Evolutionary conservation across 2,888 invertebrate species (phyloP).

Genomic region (Omphaloscelis lunosa): DNA sequence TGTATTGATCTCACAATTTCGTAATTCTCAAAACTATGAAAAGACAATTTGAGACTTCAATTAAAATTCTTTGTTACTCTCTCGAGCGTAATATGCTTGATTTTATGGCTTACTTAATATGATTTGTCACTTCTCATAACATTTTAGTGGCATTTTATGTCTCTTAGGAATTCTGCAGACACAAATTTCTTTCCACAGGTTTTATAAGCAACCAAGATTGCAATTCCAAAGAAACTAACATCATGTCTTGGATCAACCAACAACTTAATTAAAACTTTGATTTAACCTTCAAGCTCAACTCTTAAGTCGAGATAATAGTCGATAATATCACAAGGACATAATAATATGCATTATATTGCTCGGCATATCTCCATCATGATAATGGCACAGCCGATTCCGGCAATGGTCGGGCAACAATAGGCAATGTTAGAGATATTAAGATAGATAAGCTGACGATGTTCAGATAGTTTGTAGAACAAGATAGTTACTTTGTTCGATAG

Average conservation of each 20-base stretch:
- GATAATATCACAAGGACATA: conserved; percentile 45
- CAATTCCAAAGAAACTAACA: not conserved
- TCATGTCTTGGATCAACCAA: not conserved
- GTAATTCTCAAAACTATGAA: conserved; percentile 15
- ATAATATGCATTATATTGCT: conserved; percentile 49
- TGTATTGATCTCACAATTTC: conserved; percentile 10
- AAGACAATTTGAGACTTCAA: conserved; percentile 31
- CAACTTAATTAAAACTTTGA: conserved; percentile 10
- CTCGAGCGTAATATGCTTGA: conserved; percentile 13
- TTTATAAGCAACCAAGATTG: not conserved
- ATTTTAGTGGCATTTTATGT: conserved; percentile 17
- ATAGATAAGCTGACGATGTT: conserved; percentile 46
- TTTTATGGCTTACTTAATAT: conserved; percentile 39
- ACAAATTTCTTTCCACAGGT: not conserved
- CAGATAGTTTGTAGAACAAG: conserved; percentile 28
- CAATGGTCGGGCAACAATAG: conserved; percentile 56
- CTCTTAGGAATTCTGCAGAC: not conserved
- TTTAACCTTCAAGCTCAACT: conserved; percentile 30
- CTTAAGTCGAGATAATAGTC: conserved; percentile 6
- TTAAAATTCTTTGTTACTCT: conserved; percentile 42
- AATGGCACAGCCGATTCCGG: conserved; percentile 27
- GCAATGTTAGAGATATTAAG: conserved; percentile 44
- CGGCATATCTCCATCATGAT: conserved; percentile 45
- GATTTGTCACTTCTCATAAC: conserved; percentile 35
- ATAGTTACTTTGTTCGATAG: conserved; percentile 22